Percentiles rank a stretch among this genome's conserved stretches.
These are phyloP conservation scores for Brachyopa scutellaris DNA, from an alignment of 2,888 invertebrate species.

Conservation along the genomic window DNA sequence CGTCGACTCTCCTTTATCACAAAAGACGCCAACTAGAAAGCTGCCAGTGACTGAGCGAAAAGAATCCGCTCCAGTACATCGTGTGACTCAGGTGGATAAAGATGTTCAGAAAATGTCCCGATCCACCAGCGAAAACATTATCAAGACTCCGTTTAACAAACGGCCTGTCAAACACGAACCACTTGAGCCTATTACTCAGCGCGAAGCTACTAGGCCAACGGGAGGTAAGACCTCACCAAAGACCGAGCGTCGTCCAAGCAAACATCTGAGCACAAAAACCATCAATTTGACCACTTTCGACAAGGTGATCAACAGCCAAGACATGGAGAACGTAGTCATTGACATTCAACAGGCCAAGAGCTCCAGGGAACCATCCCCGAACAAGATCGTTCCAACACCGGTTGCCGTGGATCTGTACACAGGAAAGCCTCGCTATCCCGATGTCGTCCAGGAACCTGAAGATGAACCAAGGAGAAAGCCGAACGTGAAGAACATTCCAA, in stretches of 20 bases:
- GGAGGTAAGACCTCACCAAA: constrained; percentile 60
- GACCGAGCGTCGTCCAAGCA: constrained; percentile 78
- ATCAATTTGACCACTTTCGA: constrained; percentile 82
- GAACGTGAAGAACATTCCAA: constrained; percentile 82
- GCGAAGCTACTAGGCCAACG: constrained; percentile 55
- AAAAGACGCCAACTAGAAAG: constrained; percentile 75
- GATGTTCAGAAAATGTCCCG: constrained; percentile 83
- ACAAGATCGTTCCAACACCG: constrained; percentile 87
- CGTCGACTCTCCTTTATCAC: constrained; percentile 24
- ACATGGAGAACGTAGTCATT: constrained; percentile 85
- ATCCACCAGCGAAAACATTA: constrained; percentile 84
- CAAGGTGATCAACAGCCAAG: constrained; percentile 83
- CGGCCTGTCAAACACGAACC: constrained; percentile 73
- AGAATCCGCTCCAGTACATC: constrained; percentile 81
- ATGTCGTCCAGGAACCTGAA: constrained; percentile 89
- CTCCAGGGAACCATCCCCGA: constrained; percentile 89
- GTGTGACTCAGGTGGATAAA: constrained; percentile 81
- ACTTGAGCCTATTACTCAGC: constrained; percentile 74
- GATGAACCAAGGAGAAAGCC: constrained; percentile 83
- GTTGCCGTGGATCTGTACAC: constrained; percentile 83
- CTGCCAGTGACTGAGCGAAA: constrained; percentile 81
- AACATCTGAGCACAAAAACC: constrained; percentile 83
- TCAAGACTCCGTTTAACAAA: constrained; percentile 82
- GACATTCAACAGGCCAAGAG: constrained; percentile 89
- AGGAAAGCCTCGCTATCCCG: constrained; percentile 87